These are phyloP conservation scores for Nesoenas mayeri DNA, from an alignment of 2,113 vertebrate species.

Conservation along the genomic window DNA sequence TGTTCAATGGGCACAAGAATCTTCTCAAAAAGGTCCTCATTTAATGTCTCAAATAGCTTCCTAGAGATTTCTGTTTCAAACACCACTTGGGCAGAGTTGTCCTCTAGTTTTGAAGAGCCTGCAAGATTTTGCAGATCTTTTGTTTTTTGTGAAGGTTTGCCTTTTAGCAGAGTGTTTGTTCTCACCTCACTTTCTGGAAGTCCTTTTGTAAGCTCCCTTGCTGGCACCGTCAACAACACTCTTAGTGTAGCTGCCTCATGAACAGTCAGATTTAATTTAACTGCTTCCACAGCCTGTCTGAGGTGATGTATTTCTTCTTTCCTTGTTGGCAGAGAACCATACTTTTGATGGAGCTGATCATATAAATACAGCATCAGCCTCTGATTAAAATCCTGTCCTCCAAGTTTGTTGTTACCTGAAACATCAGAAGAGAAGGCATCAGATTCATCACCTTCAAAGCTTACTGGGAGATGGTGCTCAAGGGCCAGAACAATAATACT, in stretches of 20 bases:
- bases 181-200: neutral
- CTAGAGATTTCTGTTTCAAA: constrained; percentile 83
- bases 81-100: constrained; percentile 52
- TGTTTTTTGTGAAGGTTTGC: neutral
- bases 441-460: neutral
- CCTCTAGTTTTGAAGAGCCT: neutral
- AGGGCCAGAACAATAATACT: neutral
- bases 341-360: constrained; percentile 77
- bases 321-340: constrained; percentile 79
- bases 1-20: constrained; percentile 88
- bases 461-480: neutral
- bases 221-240: constrained; percentile 78
- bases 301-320: constrained; percentile 93
- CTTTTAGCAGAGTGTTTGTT: neutral
- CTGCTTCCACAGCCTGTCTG: constrained; percentile 88
- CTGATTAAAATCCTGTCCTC: constrained; percentile 98
- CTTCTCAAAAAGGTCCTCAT: constrained; percentile 94
- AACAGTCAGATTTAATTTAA: constrained; percentile 91
- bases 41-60: constrained; percentile 88
- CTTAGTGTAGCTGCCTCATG: constrained; percentile 71
- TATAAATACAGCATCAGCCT: constrained; percentile 86
- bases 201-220: constrained; percentile 7
- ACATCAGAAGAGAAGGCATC: constrained; percentile 4
- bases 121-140: neutral
- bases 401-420: constrained; percentile 95